Base-by-base conservation (phyloP, 1,140 invertebrate species). In the Cryptotermes secundus region DNA sequence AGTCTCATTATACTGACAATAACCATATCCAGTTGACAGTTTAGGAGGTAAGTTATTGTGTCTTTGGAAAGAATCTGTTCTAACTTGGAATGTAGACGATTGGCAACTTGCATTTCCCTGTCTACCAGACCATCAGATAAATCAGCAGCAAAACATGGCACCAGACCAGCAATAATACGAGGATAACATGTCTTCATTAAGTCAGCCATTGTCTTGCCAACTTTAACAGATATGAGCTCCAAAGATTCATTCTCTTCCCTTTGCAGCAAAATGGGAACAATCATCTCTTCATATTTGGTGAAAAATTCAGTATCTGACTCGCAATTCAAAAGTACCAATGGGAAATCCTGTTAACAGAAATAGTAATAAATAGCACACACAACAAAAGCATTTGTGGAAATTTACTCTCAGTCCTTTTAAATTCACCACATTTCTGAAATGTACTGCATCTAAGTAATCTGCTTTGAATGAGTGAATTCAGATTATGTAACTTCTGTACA, bases 1-100 rank as follows among this genome's bases (percentile, higher is more conserved):
- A 87, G 86, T 80, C 86, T 83, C 4, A 91, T 83, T 24, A 89
- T 80, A 81, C 83, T 81, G 36, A 88, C 85, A 38, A 90, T 85
- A 79, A 89, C 85, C n/a, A 88, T 81, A n/a, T 86, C 86, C 19
- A 90, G 84, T 82, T 87, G 87, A 14, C 87, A 86, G 16, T 85
- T 84, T 26, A 89, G 82, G 26, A 89, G 84, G 0, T 72, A 26
- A 72, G 59, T n/a, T 7, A 72, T n/a, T 72, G 26, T 72, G n/a
- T 72, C 59, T 14, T 72, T 14, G 14, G 59, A 10, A 26, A 72
- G 59, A 72, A 72, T 72, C 31, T 72, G 26, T 31, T n/a, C 4
- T 7, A 72, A 12, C 26, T 16, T 72, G 2, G 59, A 31, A 31
- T 9, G 4, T 3, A 72, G 59, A n/a, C 4, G 59, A 12, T 72